These are phyloP conservation scores for Cephus pygmeus DNA, from an alignment of 2,888 invertebrate species.

Conservation along the genomic window DNA sequence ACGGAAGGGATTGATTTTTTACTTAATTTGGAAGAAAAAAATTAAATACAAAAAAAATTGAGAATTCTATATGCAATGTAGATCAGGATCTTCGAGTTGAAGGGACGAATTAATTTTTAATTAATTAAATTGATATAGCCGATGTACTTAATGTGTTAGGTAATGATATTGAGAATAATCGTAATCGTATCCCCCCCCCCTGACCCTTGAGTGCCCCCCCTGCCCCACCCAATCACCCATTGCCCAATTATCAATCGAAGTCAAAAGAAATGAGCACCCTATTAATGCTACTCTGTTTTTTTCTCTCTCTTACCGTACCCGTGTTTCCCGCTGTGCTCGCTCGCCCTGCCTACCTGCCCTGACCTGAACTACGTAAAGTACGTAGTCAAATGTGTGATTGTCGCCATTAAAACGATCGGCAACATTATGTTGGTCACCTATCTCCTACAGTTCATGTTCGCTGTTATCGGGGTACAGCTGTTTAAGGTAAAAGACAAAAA, in stretches of 20 bases:
- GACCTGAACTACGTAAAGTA: slow-evolving; percentile 75
- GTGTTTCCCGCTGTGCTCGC: slow-evolving; percentile 56
- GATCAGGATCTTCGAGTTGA: neutral
- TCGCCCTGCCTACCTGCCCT: slow-evolving; percentile 53
- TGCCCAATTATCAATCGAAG: neutral
- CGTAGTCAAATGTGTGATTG: slow-evolving; percentile 99
- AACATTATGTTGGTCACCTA: slow-evolving; percentile 99
- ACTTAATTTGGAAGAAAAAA: neutral
- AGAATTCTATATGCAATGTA: neutral
- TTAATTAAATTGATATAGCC: neutral
- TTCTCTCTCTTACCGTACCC: slow-evolving; percentile 57
- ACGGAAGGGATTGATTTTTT: slow-evolving; percentile 49
- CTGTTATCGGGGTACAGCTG: slow-evolving; percentile 99
- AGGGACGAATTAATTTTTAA: neutral
- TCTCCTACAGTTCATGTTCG: slow-evolving; percentile 99
- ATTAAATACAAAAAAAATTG: neutral
- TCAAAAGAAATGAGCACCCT: slow-evolving; percentile 25
- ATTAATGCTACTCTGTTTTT: slow-evolving; percentile 60
- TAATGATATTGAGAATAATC: neutral
- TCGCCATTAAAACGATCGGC: slow-evolving; percentile 98
- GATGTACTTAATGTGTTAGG: neutral
- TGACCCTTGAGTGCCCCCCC: slow-evolving; percentile 6
- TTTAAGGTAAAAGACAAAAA: slow-evolving; percentile 86
- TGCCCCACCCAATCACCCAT: neutral
- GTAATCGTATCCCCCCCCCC: neutral